Percentiles rank a stretch among this genome's conserved stretches.
These are phyloP conservation scores for Scotopteryx bipunctaria DNA, from an alignment of 2,888 invertebrate genomes.

Conservation along the genomic window DNA sequence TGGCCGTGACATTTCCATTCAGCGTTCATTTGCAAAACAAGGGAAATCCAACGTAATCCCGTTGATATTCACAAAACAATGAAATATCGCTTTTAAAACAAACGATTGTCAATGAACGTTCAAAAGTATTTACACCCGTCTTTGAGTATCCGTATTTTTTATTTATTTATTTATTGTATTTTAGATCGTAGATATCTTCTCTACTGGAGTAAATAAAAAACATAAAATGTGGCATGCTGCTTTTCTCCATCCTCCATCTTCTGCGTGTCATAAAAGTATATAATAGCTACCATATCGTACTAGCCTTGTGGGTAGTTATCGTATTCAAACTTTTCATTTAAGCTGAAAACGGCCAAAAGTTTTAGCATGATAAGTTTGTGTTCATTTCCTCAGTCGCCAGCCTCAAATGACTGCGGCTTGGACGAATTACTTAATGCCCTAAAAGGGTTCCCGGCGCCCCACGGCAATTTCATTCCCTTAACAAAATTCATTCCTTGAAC, in stretches of 20 bases:
- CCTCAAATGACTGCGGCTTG: constrained; percentile 35
- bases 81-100: constrained; percentile 10
- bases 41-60: constrained; percentile 22
- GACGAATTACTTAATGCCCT: constrained; percentile 54
- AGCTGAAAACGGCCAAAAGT: constrained; percentile 34
- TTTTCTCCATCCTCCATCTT: too few species aligned
- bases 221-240: too few species aligned
- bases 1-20: constrained; percentile 26
- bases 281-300: too few species aligned
- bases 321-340: constrained; percentile 9
- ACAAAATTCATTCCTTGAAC: constrained; percentile 60
- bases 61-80: constrained; percentile 20
- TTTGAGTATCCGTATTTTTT: too few species aligned
- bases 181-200: too few species aligned
- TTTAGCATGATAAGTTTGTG: constrained; percentile 35
- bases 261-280: too few species aligned
- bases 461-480: constrained; percentile 57
- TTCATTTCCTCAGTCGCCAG: constrained; percentile 39
- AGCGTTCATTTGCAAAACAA: constrained; percentile 20
- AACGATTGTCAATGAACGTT: too few species aligned
- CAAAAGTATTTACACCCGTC: too few species aligned
- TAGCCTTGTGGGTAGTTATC: too few species aligned
- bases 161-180: too few species aligned
- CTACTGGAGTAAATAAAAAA: too few species aligned
- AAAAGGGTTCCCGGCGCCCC: constrained; percentile 52